Percentiles rank a stretch among this genome's conserved stretches.
phyloP scores from a whole-genome alignment of 1,140 invertebrate species.

The Brachionus koreanus region DNA sequence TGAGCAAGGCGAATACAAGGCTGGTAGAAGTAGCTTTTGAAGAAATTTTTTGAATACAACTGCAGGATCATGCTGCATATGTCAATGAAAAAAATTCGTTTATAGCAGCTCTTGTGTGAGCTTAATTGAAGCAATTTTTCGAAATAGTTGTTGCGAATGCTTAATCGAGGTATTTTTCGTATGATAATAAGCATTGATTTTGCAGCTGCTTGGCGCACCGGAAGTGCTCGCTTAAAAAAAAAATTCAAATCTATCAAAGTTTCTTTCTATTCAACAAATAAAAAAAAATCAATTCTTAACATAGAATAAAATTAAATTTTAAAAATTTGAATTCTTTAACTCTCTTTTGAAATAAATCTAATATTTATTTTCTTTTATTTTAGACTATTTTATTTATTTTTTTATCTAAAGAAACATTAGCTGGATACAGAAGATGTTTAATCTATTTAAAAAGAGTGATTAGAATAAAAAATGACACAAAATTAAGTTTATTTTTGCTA shows the following conservation, averaged over 20 bases:
- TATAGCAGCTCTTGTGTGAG: constrained; percentile 18
- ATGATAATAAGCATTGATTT: constrained; percentile 14
- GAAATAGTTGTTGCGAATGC: background rate
- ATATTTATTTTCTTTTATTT: too few relatives aligned
- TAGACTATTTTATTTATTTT: too few relatives aligned
- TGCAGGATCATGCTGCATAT: constrained; percentile 21
- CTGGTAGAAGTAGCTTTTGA: constrained; percentile 36
- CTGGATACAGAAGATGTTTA: too few relatives aligned
- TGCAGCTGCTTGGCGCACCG: background rate
- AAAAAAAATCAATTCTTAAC: too few relatives aligned
- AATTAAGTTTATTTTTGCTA: too few relatives aligned
- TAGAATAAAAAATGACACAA: too few relatives aligned
- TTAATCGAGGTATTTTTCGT: background rate
- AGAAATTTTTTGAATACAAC: constrained; percentile 43
- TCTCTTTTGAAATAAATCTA: too few relatives aligned
- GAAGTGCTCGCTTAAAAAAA: background rate
- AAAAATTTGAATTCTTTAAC: too few relatives aligned
- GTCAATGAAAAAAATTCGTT: constrained; percentile 27
- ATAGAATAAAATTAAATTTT: too few relatives aligned
- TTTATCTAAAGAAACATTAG: too few relatives aligned
- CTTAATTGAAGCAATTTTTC: background rate
- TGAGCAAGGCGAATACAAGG: background rate
- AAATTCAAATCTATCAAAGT: background rate
- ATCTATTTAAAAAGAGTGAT: too few relatives aligned
- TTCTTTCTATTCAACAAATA: background rate